Base-by-base conservation (phyloP, 2,113 vertebrate species). In the Talpa occidentalis region DNA sequence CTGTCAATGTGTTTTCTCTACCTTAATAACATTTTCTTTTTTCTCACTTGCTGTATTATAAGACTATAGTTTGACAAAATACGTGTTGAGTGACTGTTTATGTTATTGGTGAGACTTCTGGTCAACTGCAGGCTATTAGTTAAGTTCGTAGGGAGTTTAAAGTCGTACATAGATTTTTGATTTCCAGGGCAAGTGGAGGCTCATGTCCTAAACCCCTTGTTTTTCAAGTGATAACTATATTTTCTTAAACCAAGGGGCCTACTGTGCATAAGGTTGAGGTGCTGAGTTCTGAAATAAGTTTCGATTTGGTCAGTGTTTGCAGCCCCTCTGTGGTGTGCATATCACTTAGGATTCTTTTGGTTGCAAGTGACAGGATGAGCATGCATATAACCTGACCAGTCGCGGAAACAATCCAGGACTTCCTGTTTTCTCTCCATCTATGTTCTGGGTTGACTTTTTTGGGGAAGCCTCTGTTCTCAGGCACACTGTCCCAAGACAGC, bases 191-290 rank as follows among this genome's bases (percentile, higher is more conserved):
- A 21, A 56, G 54, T 6, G 54, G 54, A 21, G 17, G 19, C 21
- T 22, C 6, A 2, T 56, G 54, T 5, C 6, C 21, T 56, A 22
- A 56, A 19, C 7, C 14, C 54, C 19, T 56, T 56, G 54, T 56
- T 56, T 56, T 56, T 56, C 54, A 56, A 22, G 21, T 21, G 19
- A 22, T 7, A 56, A 22, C 54, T 56, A 21, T 60, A 24, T 62
- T 70, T 72, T 10, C n/a, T 3, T 60, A 60, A 37, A 49, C 5
- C 17, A 16, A 24, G 52, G 24, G 26, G 10, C 15, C 67, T 19
- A 9, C 49, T 44, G 22, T 62, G 32, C 22, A 3, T 67, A 44
- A n/a, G 70, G 24, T n/a, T 3, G 0, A 4, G 30, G 30, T 6
- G 19, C 35, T 22, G 15, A 54, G 22, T 64, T 88, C 64, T 77